Evolutionary conservation across 2,113 vertebrate genomes (phyloP).

Genomic region (Xyliphius kryptos): DNA sequence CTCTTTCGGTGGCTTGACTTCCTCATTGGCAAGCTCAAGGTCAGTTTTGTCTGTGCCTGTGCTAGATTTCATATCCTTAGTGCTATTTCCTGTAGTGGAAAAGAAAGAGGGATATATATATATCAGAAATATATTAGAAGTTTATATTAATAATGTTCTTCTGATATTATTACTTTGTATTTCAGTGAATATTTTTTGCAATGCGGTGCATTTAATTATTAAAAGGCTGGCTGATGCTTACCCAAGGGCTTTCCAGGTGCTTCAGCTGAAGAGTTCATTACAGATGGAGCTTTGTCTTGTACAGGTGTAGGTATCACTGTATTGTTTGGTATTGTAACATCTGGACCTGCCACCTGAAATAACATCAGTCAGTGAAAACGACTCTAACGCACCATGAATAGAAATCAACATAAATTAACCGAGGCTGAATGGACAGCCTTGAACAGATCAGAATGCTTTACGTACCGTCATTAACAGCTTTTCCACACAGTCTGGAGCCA

Average conservation of each 20-base stretch:
- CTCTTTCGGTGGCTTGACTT: constrained; percentile 84
- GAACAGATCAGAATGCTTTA: too few relatives aligned
- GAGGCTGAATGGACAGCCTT: constrained; percentile 10
- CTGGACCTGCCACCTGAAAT: constrained; percentile 85
- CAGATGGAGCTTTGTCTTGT: constrained; percentile 78
- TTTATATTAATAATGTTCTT: too few relatives aligned
- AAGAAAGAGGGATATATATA: too few relatives aligned
- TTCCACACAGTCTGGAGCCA: constrained; percentile 96
- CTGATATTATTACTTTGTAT: too few relatives aligned
- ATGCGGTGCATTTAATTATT: constrained; percentile 4
- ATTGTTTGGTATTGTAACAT: constrained; percentile 83
- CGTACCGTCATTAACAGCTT: constrained; percentile 95
- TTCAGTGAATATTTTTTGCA: background rate
- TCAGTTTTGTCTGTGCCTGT: constrained; percentile 71
- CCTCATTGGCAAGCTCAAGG: constrained; percentile 81
- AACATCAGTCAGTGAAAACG: too few relatives aligned
- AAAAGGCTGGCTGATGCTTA: constrained; percentile 47
- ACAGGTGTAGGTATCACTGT: constrained; percentile 73
- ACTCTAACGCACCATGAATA: background rate
- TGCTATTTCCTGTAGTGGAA: constrained; percentile 71
- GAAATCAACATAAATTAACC: too few relatives aligned
- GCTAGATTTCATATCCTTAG: constrained; percentile 73
- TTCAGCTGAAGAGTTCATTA: constrained; percentile 72
- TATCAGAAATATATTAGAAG: too few relatives aligned
- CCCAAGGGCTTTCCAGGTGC: constrained; percentile 79